Evolutionary conservation across 2,797 vertebrate genomes (phyloP).

Genomic region (Sphenopsis melanotis): DNA sequence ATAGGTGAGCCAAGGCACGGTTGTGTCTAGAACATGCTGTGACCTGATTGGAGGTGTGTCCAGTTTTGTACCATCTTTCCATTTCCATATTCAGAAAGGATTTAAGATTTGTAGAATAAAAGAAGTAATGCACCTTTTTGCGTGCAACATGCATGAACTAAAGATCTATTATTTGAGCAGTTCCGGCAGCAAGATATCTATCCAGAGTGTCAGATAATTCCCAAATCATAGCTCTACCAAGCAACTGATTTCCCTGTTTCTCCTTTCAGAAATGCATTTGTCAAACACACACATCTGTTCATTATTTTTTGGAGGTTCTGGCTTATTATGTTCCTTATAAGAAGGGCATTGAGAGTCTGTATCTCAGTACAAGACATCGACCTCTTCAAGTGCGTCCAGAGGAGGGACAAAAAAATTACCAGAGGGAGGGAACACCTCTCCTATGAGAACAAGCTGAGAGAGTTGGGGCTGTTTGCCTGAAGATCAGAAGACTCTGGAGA

Average conservation of each 20-base stretch:
- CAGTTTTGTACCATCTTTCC: neutral
- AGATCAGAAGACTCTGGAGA: neutral
- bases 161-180: neutral
- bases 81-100: neutral
- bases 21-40: neutral
- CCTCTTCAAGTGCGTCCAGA: neutral
- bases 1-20: rapidly evolving
- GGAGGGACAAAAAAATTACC: neutral
- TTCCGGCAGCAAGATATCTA: neutral
- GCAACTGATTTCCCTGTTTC: neutral
- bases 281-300: neutral
- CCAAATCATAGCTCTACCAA: neutral
- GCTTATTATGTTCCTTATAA: neutral
- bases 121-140: neutral
- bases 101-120: neutral
- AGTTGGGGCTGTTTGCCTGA: neutral
- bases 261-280: neutral
- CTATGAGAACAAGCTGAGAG: neutral
- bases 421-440: neutral
- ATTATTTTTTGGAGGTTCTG: neutral
- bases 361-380: neutral
- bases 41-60: too few relatives aligned
- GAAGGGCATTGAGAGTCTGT: neutral
- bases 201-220: neutral
- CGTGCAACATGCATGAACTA: neutral